These are phyloP conservation scores for Ctenicera cuprea DNA, from an alignment of 2,888 invertebrate species.

Conservation along the genomic window DNA sequence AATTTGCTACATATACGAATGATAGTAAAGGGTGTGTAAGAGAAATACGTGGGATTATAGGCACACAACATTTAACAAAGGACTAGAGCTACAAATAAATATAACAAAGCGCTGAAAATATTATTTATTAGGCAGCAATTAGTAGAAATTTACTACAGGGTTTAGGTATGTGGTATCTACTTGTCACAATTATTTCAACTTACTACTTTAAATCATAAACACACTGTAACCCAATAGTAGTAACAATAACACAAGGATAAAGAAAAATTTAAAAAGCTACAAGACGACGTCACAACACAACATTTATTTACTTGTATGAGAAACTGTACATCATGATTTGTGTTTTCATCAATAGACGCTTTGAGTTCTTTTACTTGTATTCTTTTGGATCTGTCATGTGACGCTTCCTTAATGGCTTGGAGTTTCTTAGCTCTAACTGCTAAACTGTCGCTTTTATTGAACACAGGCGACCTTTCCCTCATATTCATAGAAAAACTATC, in stretches of 20 bases:
- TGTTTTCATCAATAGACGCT: conserved; percentile 68
- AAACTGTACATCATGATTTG: conserved; percentile 78
- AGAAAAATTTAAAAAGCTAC: neutral
- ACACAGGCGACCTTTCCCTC: conserved; percentile 69
- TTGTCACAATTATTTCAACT: neutral
- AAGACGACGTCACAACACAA: conserved; percentile 39
- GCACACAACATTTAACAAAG: neutral
- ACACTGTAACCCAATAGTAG: conserved; percentile 7
- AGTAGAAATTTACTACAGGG: conserved; percentile 10
- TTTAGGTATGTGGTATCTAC: neutral
- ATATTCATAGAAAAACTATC: conserved; percentile 65
- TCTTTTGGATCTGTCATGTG: conserved; percentile 60
- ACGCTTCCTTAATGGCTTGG: conserved; percentile 71
- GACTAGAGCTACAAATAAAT: conserved; percentile 11
- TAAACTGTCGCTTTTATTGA: conserved; percentile 81
- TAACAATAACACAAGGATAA: neutral
- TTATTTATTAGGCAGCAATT: neutral
- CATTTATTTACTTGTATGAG: conserved; percentile 75
- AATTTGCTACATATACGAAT: neutral
- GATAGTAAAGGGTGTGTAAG: neutral
- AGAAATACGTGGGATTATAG: neutral
- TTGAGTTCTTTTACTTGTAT: conserved; percentile 71
- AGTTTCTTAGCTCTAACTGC: conserved; percentile 83
- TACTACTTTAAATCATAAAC: neutral
- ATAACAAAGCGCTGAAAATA: neutral